Evolutionary conservation across 2,888 invertebrate genomes (phyloP), one percentile per base, ranked within the genome.

Genomic region (Megamerina dolium): DNA sequence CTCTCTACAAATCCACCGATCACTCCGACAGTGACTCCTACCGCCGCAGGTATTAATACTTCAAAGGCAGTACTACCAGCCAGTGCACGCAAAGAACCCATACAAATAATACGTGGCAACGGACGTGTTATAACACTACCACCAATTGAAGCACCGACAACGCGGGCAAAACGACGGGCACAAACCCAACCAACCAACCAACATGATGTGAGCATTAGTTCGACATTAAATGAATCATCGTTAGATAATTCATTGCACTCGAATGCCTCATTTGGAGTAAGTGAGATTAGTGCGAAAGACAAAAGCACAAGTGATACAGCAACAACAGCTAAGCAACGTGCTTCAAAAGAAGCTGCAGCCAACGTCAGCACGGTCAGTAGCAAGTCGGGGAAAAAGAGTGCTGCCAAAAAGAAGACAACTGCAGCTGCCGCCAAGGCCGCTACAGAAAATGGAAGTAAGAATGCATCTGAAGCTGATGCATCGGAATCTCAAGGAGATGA

Each of bases 131-230:
- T 87, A 39, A 84, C 83, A 0, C 71, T 88, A 49, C 88, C 88
- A 12, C 87, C 87, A 0, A 86, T 87, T 41, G 88, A 87, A 68
- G 83, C 87, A 17, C 88, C 88, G 8, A 83, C 87, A 2, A 88
- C 88, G 1, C 75, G 87, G 31, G 84, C 87, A 16, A 83, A 85
- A 61, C 73, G 80, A 12, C 77, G 80, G 50, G 80, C 74, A 45
- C 77, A 78, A 49, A 56, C 56, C 27, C 58, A 61, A 19, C 59
- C 68, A 1, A 32, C 30, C 44, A 5, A 12, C 37, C 23, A 31
- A 33, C 17, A 21, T 23, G 16, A 32, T 14, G 4, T 53, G 55
- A 56, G 39, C 18, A 30, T 49, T 4, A 50, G 27, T 12, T 38
- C 34, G 20, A 27, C 23, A 6, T 34, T 54, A 3, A 50, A 37